These are phyloP conservation scores for Anagyrus pseudococci DNA, from an alignment of 2,888 invertebrate species.

Conservation along the genomic window DNA sequence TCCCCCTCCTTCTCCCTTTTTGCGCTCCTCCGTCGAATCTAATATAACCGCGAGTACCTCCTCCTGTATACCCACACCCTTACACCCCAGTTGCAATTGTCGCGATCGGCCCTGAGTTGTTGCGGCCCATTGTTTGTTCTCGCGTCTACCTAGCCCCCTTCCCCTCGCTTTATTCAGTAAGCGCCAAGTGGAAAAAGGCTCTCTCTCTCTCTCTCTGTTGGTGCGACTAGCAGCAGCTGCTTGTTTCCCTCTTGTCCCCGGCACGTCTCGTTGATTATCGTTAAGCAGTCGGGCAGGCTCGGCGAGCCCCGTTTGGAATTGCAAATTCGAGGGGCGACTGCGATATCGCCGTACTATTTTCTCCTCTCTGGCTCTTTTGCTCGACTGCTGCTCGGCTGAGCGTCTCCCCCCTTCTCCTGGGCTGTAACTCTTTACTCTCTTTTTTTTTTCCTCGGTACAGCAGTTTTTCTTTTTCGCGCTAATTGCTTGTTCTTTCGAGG, in stretches of 20 bases:
- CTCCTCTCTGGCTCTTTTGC: not conserved
- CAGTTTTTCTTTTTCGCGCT: not conserved
- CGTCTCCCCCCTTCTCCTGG: no score
- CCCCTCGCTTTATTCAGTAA: not conserved
- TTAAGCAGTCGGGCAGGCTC: not conserved
- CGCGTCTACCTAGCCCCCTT: not conserved
- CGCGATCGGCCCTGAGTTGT: no score
- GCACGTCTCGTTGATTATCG: constrained; percentile 22
- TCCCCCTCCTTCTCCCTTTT: constrained; percentile 24
- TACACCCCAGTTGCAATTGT: not conserved
- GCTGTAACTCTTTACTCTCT: no score
- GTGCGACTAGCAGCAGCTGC: no score
- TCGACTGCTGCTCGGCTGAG: not conserved
- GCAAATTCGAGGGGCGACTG: constrained; percentile 7
- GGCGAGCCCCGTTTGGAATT: constrained; percentile 3
- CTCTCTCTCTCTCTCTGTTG: constrained; percentile 5
- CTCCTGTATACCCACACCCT: not conserved
- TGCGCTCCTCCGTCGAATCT: no score
- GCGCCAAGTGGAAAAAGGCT: no score
- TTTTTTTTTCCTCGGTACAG: no score
- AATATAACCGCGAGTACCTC: not conserved
- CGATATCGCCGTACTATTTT: not conserved
- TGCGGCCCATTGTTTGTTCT: not conserved
- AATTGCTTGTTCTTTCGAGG: no score
- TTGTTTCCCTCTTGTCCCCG: not conserved